A percentile compares a stretch with the other conserved stretches of the same genome.
phyloP scores from a whole-genome alignment of 2,888 invertebrate species.

The Latheticus oryzae region DNA sequence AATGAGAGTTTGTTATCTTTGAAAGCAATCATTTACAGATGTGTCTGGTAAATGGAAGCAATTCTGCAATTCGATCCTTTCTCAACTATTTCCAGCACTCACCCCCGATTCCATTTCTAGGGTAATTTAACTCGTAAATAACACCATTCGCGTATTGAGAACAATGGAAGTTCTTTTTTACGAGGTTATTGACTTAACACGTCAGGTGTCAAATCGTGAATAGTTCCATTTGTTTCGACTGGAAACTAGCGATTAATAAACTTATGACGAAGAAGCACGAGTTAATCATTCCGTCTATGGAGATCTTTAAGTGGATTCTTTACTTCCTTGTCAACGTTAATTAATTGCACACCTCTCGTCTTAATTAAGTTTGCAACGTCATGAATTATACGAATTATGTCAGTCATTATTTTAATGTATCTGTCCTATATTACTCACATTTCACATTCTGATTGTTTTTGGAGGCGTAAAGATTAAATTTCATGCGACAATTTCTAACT shows the following conservation, averaged over 20 bases:
- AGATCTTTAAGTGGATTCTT: conserved; percentile 1
- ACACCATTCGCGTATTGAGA: conserved; percentile 33
- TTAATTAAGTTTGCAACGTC: no score
- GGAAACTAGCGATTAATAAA: conserved; percentile 6
- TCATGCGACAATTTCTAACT: conserved; percentile 7
- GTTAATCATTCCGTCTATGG: conserved; percentile 12
- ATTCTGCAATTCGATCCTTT: conserved; percentile 12
- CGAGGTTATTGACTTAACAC: conserved; percentile 49
- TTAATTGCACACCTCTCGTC: conserved; percentile 10
- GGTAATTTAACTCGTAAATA: background rate
- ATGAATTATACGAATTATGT: no score
- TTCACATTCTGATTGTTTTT: background rate
- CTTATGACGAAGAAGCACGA: background rate
- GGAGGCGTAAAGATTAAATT: background rate
- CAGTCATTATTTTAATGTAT: no score
- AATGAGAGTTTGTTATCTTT: conserved; percentile 24
- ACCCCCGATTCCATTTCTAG: no score
- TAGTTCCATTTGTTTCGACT: conserved; percentile 16
- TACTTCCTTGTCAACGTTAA: conserved; percentile 10
- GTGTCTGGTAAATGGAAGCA: conserved; percentile 18
- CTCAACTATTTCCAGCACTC: conserved; percentile 21
- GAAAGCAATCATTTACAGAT: conserved; percentile 29
- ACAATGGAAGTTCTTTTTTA: conserved; percentile 47
- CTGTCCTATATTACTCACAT: no score
- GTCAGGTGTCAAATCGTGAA: conserved; percentile 46